Percentiles rank a stretch among this genome's conserved stretches.
phyloP scores from a whole-genome alignment of 2,797 vertebrate species.

The Sebastes elongatus region DNA sequence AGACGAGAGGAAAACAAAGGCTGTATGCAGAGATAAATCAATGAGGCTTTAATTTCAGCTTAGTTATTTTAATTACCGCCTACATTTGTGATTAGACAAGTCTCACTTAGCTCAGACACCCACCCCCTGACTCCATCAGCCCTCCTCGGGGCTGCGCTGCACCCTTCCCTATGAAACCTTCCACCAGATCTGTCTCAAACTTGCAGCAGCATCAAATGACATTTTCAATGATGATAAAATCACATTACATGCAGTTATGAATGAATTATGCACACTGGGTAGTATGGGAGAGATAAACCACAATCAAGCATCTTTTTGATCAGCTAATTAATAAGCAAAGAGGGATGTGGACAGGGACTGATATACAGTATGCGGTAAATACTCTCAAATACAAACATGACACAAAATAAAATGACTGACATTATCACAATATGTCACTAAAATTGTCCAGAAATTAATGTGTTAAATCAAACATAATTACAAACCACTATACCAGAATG shows the following conservation, averaged over 20 bases:
- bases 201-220: conserved; percentile 12
- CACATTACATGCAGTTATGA: conserved; percentile 15
- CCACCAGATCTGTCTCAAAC: conserved; percentile 24
- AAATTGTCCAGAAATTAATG: not conserved
- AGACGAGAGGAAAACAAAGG: conserved; percentile 69
- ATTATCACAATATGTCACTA: not conserved
- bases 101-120: conserved; percentile 45
- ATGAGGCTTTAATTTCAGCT: conserved; percentile 68
- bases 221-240: conserved; percentile 26
- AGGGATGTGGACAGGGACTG: not conserved
- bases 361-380: not conserved
- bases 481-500: not conserved
- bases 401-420: not conserved
- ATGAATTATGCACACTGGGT: conserved; percentile 18
- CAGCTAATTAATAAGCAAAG: not conserved
- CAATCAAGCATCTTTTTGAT: conserved; percentile 26
- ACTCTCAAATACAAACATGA: not conserved
- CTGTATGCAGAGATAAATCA: conserved; percentile 69
- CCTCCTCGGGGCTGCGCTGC: conserved; percentile 15
- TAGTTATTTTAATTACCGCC: conserved; percentile 74
- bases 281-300: conserved; percentile 1
- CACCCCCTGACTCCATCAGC: conserved; percentile 19
- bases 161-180: conserved; percentile 9
- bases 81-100: conserved; percentile 67
- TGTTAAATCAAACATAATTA: not conserved